phyloP scores from a whole-genome alignment of 64 coral and sea anemone species.

The Dendrophyllia cribrosa region DNA sequence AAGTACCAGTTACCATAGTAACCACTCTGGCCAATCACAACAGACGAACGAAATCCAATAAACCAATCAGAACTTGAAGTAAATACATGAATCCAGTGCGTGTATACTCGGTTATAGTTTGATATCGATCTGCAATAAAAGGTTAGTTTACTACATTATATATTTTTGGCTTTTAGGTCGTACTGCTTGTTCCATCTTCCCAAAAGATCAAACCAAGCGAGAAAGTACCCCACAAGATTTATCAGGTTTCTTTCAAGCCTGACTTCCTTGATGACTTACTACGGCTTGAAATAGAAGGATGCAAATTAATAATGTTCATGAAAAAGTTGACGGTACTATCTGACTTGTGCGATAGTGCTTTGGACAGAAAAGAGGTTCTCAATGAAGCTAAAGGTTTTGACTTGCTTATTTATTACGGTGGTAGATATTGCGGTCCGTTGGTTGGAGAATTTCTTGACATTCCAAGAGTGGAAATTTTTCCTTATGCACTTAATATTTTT shows the following conservation, averaged over 20 bases:
- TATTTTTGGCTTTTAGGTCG: background rate
- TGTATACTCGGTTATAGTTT: no score
- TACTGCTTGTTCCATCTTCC: background rate
- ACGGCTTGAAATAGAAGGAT: conserved; percentile 7
- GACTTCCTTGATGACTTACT: background rate
- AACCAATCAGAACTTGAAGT: no score
- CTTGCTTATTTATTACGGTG: conserved; percentile 44
- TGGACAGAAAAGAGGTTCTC: conserved; percentile 38
- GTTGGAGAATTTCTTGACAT: conserved; percentile 47
- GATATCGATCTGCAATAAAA: no score
- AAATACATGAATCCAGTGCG: no score
- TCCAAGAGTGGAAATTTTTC: conserved; percentile 46
- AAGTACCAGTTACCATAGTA: no score
- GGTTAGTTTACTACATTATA: background rate
- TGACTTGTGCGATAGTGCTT: conserved; percentile 16
- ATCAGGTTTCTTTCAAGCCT: conserved; percentile 14
- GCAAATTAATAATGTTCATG: background rate
- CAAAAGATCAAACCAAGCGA: background rate
- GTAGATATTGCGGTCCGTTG: conserved; percentile 40
- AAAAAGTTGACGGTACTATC: background rate
- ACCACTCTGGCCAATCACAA: no score
- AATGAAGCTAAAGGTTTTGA: conserved; percentile 42
- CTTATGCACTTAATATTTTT: background rate
- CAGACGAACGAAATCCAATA: no score
- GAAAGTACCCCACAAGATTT: conserved; percentile 7